Percentiles rank a stretch among this genome's conserved stretches.
Evolutionary conservation across 2,797 vertebrate species (phyloP).

Genomic region (Poecilia velifera): DNA sequence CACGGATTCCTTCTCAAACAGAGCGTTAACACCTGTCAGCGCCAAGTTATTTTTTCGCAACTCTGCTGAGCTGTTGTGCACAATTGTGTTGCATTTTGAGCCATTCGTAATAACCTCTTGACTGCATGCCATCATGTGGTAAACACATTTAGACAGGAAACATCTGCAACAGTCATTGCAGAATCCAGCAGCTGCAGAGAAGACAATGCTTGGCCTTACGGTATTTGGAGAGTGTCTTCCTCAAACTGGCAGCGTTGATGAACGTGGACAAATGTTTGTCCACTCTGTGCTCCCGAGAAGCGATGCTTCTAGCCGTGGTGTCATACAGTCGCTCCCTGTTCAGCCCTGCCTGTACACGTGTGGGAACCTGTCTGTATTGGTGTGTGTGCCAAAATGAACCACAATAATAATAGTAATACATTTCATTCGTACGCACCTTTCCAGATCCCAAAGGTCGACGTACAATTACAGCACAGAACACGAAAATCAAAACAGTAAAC

Average conservation of each 20-base stretch:
- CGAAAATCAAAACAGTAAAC: neutral
- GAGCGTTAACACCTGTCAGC: conserved; percentile 42
- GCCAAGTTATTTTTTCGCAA: conserved; percentile 8
- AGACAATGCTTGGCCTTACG: conserved; percentile 47
- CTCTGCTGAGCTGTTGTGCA: neutral
- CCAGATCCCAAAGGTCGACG: neutral
- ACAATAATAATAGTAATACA: neutral
- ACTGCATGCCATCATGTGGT: conserved; percentile 18
- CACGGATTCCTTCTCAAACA: conserved; percentile 39
- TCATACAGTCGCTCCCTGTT: conserved; percentile 59
- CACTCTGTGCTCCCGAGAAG: conserved; percentile 22
- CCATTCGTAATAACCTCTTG: conserved; percentile 31
- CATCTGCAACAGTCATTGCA: conserved; percentile 59
- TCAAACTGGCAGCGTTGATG: conserved; percentile 44
- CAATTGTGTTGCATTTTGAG: conserved; percentile 9
- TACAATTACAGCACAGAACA: neutral
- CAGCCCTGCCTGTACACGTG: conserved; percentile 15
- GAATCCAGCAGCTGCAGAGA: conserved; percentile 45
- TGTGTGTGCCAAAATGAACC: conserved; percentile 69
- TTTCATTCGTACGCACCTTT: neutral
- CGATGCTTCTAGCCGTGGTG: conserved; percentile 56
- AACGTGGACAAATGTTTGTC: conserved; percentile 57
- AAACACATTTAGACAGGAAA: conserved; percentile 56
- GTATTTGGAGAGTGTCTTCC: conserved; percentile 27
- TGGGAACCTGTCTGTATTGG: conserved; percentile 13